Percentiles rank a stretch among this genome's conserved stretches.
phyloP scores from a whole-genome alignment of 2,888 invertebrate species.

The Aethes cnicana region DNA sequence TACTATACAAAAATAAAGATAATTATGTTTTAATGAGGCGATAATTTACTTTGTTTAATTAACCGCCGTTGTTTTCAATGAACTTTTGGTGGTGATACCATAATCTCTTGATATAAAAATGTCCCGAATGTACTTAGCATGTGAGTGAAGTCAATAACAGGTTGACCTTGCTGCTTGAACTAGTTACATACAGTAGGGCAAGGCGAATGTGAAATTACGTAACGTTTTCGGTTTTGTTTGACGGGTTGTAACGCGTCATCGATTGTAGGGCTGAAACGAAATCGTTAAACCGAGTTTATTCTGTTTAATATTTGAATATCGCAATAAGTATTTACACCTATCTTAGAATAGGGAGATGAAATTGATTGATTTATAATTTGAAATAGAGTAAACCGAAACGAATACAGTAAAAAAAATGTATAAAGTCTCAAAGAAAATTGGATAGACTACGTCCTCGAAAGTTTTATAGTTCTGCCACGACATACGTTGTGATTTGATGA shows the following conservation, averaged over 20 bases:
- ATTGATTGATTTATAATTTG: too few relatives aligned
- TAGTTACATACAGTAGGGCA: constrained; percentile 24
- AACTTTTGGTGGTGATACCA: constrained; percentile 21
- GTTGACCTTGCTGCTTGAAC: constrained; percentile 30
- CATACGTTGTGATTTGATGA: too few relatives aligned
- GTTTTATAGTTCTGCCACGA: too few relatives aligned
- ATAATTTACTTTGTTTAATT: constrained; percentile 18
- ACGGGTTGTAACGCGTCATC: constrained; percentile 5
- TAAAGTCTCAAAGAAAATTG: too few relatives aligned
- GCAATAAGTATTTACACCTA: too few relatives aligned
- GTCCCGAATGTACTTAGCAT: constrained; percentile 8
- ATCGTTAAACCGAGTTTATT: too few relatives aligned
- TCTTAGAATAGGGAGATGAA: too few relatives aligned
- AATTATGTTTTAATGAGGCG: constrained; percentile 1
- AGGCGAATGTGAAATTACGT: constrained; percentile 28
- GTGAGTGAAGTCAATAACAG: constrained; percentile 20
- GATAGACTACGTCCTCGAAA: too few relatives aligned
- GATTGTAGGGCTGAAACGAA: constrained; percentile 7
- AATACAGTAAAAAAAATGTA: too few relatives aligned
- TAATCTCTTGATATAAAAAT: constrained; percentile 25
- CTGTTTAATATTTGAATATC: too few relatives aligned
- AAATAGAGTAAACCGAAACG: too few relatives aligned
- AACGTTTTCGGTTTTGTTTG: constrained; percentile 31
- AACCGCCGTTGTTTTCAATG: constrained; percentile 22
- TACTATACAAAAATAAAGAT: neutral